Base-by-base conservation (phyloP, 2,113 vertebrate species). In the Coptodon bakossiorum region DNA sequence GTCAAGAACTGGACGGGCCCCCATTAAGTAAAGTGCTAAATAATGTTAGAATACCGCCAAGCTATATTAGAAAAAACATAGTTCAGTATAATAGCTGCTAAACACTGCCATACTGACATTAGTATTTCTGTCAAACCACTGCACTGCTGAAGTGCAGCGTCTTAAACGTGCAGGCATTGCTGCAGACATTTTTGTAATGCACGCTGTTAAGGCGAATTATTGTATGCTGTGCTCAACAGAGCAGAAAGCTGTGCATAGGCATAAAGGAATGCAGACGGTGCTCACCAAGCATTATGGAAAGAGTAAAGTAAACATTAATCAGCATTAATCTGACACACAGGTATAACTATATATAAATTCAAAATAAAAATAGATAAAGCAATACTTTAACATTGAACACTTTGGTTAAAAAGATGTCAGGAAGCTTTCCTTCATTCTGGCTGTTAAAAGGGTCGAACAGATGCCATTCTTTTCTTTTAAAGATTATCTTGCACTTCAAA, bases 171-270 rank as follows among this genome's bases (percentile, higher is more conserved):
- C 76, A 82, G 73, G 48, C 56, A 36, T 43, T 48, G 78, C 81
- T 78, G 4, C n/a, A 66, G 53, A 76, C 52, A n/a, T 81, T 66
- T 61, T 85, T 82, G 76, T 82, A 81, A 80, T 22, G 43, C 81
- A 48, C 22, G 14, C 13, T 63, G 84, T 80, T 81, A 56, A 57
- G 52, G 36, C 36, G 9, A 88, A 63, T 83, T 78, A 79, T 66
- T 90, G 31, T 83, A 61, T 17, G 68, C 85, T 82, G 27, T 84
- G 86, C 86, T 90, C 34, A 63, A 34, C 84, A 52, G 82, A 91
- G 90, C 90, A 88, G 66, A 86, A 80, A 29, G 84, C 73, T 68
- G 52, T 53, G 80, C 56, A 84, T 86, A 61, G 40, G 80, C 82
- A 89, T 68, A 86, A 86, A 87, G 80, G 84, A 83, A 84, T 48